A percentile compares a stretch with the other conserved stretches of the same genome.
phyloP scores from a whole-genome alignment of 2,888 invertebrate genomes.

The Rhopalosiphum nymphaeae region DNA sequence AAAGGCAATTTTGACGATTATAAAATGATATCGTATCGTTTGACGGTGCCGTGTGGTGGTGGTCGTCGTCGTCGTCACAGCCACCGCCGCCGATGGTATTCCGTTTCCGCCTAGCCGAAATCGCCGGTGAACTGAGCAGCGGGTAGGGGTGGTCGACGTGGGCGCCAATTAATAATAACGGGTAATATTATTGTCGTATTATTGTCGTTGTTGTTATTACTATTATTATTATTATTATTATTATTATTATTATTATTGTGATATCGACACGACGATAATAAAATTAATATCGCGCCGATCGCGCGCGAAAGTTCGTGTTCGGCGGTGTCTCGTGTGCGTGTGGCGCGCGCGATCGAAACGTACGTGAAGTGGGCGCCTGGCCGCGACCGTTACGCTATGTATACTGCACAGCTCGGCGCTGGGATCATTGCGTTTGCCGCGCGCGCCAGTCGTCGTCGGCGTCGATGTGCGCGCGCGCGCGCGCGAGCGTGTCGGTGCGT shows the following conservation, averaged over 20 bases:
- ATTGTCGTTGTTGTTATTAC: too few species aligned
- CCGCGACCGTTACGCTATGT: conserved; percentile 60
- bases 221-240: too few species aligned
- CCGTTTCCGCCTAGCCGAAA: too few species aligned
- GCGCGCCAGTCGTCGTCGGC: conserved; percentile 58
- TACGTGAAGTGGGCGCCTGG: conserved; percentile 47
- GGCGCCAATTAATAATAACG: too few species aligned
- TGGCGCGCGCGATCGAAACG: conserved; percentile 44
- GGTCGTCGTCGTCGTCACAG: background rate
- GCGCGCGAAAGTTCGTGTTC: background rate
- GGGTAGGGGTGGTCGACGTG: background rate
- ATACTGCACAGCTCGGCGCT: conserved; percentile 55
- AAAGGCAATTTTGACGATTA: background rate
- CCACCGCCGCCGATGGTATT: too few species aligned
- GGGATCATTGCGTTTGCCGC: conserved; percentile 55
- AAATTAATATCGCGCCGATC: background rate
- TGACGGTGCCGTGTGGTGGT: background rate
- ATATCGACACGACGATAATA: background rate
- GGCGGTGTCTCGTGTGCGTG: conserved; percentile 23
- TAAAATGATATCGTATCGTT: background rate
- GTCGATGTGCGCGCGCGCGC: conserved; percentile 52
- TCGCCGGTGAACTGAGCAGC: too few species aligned
- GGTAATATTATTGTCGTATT: background rate
- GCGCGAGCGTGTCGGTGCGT: background rate
- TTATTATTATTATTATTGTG: background rate